Percentiles rank a stretch among this genome's conserved stretches.
These are phyloP conservation scores for Hirudinaria manillensis DNA, from an alignment of 2,888 invertebrate species.

Conservation along the genomic window DNA sequence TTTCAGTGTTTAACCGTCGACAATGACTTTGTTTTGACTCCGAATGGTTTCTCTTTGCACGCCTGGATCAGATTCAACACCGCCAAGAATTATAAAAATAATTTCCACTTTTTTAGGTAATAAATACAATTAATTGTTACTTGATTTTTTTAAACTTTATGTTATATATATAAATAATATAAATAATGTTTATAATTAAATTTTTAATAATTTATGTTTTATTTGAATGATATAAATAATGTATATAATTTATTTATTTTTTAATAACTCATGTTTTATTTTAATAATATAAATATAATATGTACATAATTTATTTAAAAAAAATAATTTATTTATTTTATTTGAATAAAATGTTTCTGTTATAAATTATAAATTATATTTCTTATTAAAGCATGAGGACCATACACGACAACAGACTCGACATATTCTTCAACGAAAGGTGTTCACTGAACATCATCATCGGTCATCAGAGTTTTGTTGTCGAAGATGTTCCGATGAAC, in stretches of 20 bases:
- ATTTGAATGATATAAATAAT: no score
- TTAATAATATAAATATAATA: no score
- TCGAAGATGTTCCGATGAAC: background rate
- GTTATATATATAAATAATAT: no score
- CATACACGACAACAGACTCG: background rate
- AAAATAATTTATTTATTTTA: background rate
- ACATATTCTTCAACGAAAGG: background rate
- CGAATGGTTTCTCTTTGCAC: slow-evolving; percentile 60
- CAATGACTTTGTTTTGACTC: background rate
- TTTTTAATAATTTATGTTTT: no score
- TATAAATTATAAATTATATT: background rate
- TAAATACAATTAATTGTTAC: no score
- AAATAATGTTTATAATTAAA: no score
- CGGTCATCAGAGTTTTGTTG: slow-evolving; percentile 2
- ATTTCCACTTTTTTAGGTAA: slow-evolving; percentile 20
- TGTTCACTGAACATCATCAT: background rate
- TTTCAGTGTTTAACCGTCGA: background rate
- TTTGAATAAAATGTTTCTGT: background rate
- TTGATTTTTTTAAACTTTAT: no score
- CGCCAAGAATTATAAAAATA: slow-evolving; percentile 38
- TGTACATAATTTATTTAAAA: no score
- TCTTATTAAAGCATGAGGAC: background rate
- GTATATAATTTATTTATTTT: no score
- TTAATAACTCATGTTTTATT: background rate
- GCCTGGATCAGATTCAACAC: slow-evolving; percentile 59